Evolutionary conservation across 2,797 vertebrate genomes (phyloP).

Genomic region (Propithecus perrieri): DNA sequence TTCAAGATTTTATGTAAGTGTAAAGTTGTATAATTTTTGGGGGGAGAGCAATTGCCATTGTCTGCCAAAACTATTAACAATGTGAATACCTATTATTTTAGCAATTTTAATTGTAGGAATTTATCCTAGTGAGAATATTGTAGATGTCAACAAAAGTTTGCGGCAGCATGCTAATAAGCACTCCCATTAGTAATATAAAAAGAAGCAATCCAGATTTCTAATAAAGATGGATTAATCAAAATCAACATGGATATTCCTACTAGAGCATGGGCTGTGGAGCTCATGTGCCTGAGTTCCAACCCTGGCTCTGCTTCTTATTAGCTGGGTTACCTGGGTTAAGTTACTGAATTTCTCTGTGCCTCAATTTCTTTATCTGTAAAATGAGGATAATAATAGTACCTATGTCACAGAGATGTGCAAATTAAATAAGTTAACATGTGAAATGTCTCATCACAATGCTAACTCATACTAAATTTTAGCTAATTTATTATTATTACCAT

Average conservation of each 20-base stretch:
- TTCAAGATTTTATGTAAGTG: not conserved
- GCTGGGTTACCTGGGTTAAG: not conserved
- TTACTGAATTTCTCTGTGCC: not conserved
- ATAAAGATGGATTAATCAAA: not conserved
- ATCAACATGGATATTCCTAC: not conserved
- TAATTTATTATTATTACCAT: not conserved
- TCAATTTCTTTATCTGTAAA: constrained; percentile 5
- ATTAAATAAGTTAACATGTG: not conserved
- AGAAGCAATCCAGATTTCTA: not conserved
- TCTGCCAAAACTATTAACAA: not conserved
- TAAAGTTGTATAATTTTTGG: not conserved
- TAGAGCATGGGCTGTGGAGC: not conserved
- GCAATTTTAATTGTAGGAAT: not conserved
- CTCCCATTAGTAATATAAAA: not conserved
- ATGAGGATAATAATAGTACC: not conserved
- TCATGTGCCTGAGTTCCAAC: not conserved
- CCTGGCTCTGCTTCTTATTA: not conserved
- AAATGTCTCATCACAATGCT: not conserved
- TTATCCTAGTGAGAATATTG: not conserved
- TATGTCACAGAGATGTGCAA: not conserved
- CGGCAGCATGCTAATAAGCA: not conserved
- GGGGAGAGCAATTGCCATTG: not conserved
- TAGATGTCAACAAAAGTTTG: not conserved
- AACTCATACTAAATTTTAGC: not conserved
- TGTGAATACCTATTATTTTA: not conserved